Conservation (phyloP, 2,113 vertebrate genomes). For the Circaetus cinerascens region DNA sequence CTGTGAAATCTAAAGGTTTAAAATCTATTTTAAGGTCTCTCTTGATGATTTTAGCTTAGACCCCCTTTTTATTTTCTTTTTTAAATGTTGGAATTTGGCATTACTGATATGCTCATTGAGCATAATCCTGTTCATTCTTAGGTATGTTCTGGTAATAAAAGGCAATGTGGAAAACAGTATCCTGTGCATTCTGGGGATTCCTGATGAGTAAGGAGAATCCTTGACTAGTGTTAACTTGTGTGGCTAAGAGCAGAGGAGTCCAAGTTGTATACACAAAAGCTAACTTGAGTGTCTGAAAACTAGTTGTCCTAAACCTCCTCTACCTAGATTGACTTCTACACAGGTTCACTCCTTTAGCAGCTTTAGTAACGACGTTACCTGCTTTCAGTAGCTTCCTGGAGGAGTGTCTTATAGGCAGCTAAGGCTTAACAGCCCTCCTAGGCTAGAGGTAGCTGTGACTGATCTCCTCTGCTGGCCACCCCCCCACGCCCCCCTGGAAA, state of each 20-base stretch:
- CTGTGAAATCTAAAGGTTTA: background rate
- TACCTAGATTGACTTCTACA: background rate
- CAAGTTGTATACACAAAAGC: background rate
- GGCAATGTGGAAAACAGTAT: background rate
- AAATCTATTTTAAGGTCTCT: background rate
- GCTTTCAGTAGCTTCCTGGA: background rate
- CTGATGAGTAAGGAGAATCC: background rate
- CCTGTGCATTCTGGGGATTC: background rate
- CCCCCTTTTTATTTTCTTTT: background rate
- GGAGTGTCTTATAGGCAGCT: background rate
- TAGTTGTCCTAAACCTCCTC: background rate
- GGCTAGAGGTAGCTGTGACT: background rate
- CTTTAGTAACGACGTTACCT: accelerated
- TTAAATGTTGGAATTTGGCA: background rate
- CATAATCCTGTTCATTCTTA: background rate
- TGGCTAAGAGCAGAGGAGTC: background rate
- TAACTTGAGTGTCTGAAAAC: background rate
- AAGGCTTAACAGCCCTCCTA: background rate
- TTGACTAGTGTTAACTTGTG: background rate
- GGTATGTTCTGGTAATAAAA: background rate
- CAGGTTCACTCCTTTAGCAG: background rate
- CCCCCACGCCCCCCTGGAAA: background rate
- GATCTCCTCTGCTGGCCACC: background rate
- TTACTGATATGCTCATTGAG: background rate
- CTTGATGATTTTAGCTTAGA: background rate